Base-by-base conservation (phyloP, 1,140 invertebrate genomes). In the Psix sp. region DNA sequence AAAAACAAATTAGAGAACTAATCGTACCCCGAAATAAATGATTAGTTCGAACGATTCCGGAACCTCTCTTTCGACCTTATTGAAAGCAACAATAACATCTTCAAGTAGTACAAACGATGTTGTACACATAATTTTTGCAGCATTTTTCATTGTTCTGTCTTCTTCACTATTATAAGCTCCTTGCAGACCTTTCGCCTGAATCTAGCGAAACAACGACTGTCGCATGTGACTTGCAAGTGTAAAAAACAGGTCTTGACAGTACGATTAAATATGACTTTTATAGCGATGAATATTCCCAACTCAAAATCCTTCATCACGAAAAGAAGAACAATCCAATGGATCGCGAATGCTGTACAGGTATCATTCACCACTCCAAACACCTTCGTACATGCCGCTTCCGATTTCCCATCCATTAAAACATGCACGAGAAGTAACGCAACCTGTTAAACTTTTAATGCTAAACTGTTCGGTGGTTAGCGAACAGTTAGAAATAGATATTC, bases 341-440 rank as follows among this genome's bases (percentile, higher is more conserved):
- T 45, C 2, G 1, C 13, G 13, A 29, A 45, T 6, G 0, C 0
- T 29, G 11, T 15, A 14, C 24, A 45, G 0, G 21, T 24, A 13
- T 45, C 24, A 14, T 13, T 29, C 2, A 42, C 16, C 0, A 42
- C 24, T 20, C 42, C 5, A 20, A 54, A 57, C 3, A 45, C 29
- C 16, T 42, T 43, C 3, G 1, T 24, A 16, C 45, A 57, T 2
- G 21, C 17, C 4, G n/a, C 13, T 45, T 57, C 33, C 5, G 9
- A 18, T 45, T 57, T 45, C 2, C 5, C 9, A 5, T 57, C 39
- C 18, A n/a, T n/a, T n/a, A n/a, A n/a, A n/a, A n/a, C n/a, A 24
- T 36, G 45, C 2, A 36, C 52, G 0, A 57, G 17, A 11, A 40
- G 52, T 14, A 57, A 5, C 1, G 39, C 52, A 14, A 57, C 31